Evolutionary conservation across 2,888 invertebrate genomes (phyloP).

Genomic region (Laspeyria flexula): DNA sequence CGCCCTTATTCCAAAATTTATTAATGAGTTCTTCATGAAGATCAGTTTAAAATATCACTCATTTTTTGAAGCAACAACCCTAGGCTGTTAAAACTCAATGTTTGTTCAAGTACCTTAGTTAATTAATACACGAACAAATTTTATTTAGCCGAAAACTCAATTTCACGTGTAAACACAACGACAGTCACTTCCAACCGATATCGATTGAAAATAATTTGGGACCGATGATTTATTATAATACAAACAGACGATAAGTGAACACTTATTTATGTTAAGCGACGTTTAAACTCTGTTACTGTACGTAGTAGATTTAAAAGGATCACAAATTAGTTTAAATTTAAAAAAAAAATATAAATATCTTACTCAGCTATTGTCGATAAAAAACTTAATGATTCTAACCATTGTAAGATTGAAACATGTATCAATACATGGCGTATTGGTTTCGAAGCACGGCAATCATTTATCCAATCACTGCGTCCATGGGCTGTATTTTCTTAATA

Average conservation of each 20-base stretch:
- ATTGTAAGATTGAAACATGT: no score
- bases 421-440: no score
- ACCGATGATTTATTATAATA: constrained; percentile 48
- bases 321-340: no score
- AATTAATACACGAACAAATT: constrained; percentile 66
- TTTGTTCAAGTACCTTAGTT: constrained; percentile 63
- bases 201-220: constrained; percentile 47
- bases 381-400: no score
- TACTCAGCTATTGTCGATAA: no score
- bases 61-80: constrained; percentile 53
- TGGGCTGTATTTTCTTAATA: no score
- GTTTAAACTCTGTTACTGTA: not conserved
- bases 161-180: constrained; percentile 64
- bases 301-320: no score
- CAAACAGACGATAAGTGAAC: constrained; percentile 33
- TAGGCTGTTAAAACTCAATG: constrained; percentile 49
- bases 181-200: constrained; percentile 44
- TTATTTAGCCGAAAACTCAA: constrained; percentile 68
- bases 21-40: constrained; percentile 27
- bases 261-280: constrained; percentile 1
- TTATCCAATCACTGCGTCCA: no score
- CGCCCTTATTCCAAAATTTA: constrained; percentile 38
- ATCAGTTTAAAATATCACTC: constrained; percentile 45
- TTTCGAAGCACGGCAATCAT: no score
- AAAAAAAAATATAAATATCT: no score